These are phyloP conservation scores for Chelidonichthys spinosus DNA, from an alignment of 2,797 vertebrate species.

Conservation along the genomic window DNA sequence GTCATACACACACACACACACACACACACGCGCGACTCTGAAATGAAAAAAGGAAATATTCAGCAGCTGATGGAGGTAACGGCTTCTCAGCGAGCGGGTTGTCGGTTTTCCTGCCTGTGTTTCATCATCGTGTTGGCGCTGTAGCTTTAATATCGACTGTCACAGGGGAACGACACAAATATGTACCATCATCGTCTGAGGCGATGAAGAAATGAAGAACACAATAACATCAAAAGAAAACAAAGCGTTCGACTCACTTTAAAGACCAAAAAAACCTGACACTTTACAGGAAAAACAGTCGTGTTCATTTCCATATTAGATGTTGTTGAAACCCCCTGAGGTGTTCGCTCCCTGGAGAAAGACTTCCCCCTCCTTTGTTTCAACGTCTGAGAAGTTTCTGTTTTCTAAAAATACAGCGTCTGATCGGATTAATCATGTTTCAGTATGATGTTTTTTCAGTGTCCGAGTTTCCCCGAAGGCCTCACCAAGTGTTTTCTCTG, in stretches of 20 bases:
- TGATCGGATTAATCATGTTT: constrained; percentile 46
- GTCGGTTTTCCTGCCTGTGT: constrained; percentile 52
- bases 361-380: constrained; percentile 45
- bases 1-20: constrained; percentile 1
- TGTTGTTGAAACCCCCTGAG: constrained; percentile 59
- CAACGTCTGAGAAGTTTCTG: constrained; percentile 40
- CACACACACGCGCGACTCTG: background rate
- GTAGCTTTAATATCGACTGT: constrained; percentile 67
- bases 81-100: constrained; percentile 39
- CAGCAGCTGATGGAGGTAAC: constrained; percentile 62
- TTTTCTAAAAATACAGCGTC: constrained; percentile 45
- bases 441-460: constrained; percentile 33
- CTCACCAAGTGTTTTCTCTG: constrained; percentile 4
- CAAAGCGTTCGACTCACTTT: constrained; percentile 55
- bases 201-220: constrained; percentile 73
- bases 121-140: constrained; percentile 64
- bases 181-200: constrained; percentile 65
- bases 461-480: constrained; percentile 52
- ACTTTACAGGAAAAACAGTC: constrained; percentile 63
- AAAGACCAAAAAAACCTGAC: constrained; percentile 24
- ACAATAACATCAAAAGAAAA: constrained; percentile 79
- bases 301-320: constrained; percentile 75
- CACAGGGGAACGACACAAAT: constrained; percentile 63
- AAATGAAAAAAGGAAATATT: background rate
- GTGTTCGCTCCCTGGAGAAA: constrained; percentile 37